Conservation (phyloP, 2,113 vertebrate species). For the Archocentrus centrarchus region DNA sequence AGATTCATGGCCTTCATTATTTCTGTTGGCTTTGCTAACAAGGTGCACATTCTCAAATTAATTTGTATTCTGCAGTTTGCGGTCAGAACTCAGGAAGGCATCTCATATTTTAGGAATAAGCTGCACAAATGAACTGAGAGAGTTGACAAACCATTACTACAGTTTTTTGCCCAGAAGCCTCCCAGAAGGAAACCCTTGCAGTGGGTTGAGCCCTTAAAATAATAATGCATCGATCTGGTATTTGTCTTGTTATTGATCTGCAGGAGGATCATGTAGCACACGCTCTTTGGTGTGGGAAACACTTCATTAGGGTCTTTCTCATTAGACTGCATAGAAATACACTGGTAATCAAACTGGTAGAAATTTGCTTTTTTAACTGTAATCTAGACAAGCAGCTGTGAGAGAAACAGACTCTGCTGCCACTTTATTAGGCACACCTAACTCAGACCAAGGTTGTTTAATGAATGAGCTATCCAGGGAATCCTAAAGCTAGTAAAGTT, state of each 20-base stretch:
- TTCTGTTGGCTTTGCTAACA: slow-evolving; percentile 9
- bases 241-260: slow-evolving; percentile 9
- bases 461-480: background rate
- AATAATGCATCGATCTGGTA: background rate
- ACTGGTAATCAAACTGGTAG: background rate
- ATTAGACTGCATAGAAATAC: background rate
- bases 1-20: background rate
- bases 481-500: background rate
- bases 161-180: background rate
- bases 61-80: background rate
- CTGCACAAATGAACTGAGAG: background rate
- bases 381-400: background rate
- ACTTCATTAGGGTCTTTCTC: background rate
- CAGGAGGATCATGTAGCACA: background rate
- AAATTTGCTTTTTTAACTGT: background rate
- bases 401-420: background rate
- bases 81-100: background rate
- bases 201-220: background rate
- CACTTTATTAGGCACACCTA: background rate
- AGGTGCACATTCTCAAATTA: background rate
- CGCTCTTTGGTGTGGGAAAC: background rate
- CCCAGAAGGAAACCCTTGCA: background rate
- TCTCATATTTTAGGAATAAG: slow-evolving; percentile 1
- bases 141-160: background rate
- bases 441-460: background rate